Conservation (phyloP, 2,888 invertebrate genomes). For the Heteropelma amictum region DNA sequence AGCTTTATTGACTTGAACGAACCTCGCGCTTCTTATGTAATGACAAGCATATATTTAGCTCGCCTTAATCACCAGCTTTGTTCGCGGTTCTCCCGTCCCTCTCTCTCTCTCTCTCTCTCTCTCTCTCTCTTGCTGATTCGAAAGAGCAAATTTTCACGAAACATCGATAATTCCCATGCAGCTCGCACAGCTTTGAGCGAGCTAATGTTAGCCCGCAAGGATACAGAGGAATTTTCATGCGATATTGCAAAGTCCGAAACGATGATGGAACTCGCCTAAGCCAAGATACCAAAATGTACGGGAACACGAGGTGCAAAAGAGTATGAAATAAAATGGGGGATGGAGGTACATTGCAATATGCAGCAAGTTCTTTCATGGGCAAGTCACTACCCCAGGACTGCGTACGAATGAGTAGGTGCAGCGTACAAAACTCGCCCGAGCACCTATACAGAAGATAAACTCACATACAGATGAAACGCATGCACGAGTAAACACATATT, state of each 20-base stretch:
- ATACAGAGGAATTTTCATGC: not conserved
- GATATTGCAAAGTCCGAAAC: constrained; percentile 17
- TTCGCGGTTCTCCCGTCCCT: not conserved
- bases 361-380: constrained; percentile 39
- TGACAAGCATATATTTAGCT: constrained; percentile 48
- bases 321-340: constrained; percentile 18
- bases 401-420: too few species aligned
- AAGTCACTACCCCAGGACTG: constrained; percentile 41
- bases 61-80: constrained; percentile 3
- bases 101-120: not conserved
- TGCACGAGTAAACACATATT: too few species aligned
- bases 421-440: too few species aligned
- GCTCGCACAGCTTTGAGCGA: constrained; percentile 7
- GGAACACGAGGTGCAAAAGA: not conserved
- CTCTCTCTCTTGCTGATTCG: not conserved
- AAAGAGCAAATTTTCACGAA: constrained; percentile 15
- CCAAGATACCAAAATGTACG: constrained; percentile 1
- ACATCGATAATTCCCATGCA: constrained; percentile 36
- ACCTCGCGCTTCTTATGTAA: constrained; percentile 30
- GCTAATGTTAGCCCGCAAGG: not conserved
- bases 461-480: too few species aligned
- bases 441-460: too few species aligned
- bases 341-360: constrained; percentile 40
- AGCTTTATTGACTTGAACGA: constrained; percentile 17
- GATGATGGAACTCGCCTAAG: constrained; percentile 22